Evolutionary conservation across 1,140 invertebrate genomes (phyloP), one percentile per base, ranked within the genome.

Genomic region (Leucophenga varia): DNA sequence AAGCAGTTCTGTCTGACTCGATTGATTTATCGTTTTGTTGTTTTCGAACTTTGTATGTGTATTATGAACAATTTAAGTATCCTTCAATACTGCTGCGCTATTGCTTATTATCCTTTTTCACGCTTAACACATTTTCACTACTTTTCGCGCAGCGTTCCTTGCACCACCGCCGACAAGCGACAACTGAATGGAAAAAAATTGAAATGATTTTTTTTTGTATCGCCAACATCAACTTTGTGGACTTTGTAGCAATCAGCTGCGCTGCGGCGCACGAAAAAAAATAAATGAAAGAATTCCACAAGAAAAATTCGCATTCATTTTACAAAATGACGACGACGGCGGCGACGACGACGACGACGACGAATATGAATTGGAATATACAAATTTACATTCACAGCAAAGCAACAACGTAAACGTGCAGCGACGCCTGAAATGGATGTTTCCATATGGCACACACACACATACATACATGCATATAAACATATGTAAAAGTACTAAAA

Each of bases 91-190:
- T n/a, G n/a, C n/a, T n/a, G n/a, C n/a, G 22, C 10, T 10, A 6
- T 10, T 25, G 22, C 22, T 25, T 25, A 5, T 25, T 25, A 25
- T 25, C 10, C 5, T 25, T 25, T 25, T 6, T 6, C 10, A 10
- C 22, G 10, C 22, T 25, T 25, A 6, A 25, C 5, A 6, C 22
- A 5, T 25, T n/a, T n/a, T 17, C n/a, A 17, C 34, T 40, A 12
- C 16, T 10, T 30, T 39, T 25, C 22, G 22, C 22, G 22, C 22
- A 25, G 20, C 34, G 43, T 47, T 47, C 56, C 54, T 56, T 28
- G 53, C 63, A 47, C 56, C 54, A 52, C 48, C 50, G 47, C 54
- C 52, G 51, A 52, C 57, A 56, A 44, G 49, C 41, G 41, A 38
- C 46, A 57, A 61, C 48, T 61, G 55, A 58, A 38, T 42, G 14